A percentile compares a stretch with the other conserved stretches of the same genome.
phyloP scores from a whole-genome alignment of 1,140 invertebrate species.

The Mactra quadrangularis region DNA sequence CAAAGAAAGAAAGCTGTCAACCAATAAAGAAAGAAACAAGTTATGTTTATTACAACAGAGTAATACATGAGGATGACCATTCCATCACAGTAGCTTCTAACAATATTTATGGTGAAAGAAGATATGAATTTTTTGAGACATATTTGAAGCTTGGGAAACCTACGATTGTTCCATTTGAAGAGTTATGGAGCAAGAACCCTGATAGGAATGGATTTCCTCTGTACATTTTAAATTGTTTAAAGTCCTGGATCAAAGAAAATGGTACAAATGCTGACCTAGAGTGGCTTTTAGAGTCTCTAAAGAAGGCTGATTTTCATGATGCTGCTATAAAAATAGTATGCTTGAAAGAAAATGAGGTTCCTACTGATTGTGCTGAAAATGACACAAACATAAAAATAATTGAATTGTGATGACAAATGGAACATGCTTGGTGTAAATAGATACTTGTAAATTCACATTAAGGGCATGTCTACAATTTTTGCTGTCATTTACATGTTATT shows the following conservation, averaged over 20 bases:
- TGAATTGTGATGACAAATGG: no score
- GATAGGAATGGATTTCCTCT: background rate
- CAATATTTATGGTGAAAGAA: background rate
- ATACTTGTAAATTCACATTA: no score
- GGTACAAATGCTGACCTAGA: background rate
- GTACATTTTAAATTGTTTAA: slow-evolving; percentile 6
- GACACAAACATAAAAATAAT: no score
- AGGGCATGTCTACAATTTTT: no score
- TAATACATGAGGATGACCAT: background rate
- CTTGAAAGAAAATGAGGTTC: background rate
- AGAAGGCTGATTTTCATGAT: background rate
- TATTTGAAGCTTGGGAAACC: slow-evolving; percentile 10
- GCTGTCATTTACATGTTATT: no score
- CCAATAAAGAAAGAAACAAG: no score
- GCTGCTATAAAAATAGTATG: background rate
- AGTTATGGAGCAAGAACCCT: background rate
- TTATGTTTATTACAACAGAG: background rate
- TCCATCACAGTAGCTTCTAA: background rate
- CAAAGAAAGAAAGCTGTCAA: no score
- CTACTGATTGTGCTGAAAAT: background rate
- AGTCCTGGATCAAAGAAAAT: background rate
- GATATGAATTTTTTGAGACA: slow-evolving; percentile 3
- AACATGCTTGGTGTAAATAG: no score
- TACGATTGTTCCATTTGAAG: background rate
- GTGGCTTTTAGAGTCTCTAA: background rate